Evolutionary conservation across 2,797 vertebrate genomes (phyloP).

Genomic region (Mus spretus): DNA sequence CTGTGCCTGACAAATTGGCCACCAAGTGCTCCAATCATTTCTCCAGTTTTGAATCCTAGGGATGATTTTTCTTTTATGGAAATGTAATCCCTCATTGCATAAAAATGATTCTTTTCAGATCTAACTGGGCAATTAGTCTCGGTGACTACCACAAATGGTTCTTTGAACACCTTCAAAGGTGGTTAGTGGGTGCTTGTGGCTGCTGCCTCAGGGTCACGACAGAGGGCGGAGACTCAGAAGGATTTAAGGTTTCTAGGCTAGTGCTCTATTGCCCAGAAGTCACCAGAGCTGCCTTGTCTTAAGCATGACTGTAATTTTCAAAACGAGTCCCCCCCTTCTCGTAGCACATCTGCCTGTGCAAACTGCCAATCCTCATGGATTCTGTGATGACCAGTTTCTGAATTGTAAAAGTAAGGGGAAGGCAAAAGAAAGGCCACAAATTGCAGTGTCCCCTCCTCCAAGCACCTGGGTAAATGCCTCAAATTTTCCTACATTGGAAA

Average conservation of each 20-base stretch:
- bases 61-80: not conserved
- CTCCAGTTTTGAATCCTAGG: not conserved
- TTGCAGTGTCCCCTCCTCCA: not conserved
- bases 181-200: not conserved
- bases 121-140: conserved; percentile 42
- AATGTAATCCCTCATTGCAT: conserved; percentile 31
- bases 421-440: not conserved
- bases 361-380: not conserved
- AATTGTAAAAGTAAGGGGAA: conserved; percentile 65
- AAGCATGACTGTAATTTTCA: conserved; percentile 58
- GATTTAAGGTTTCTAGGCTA: not conserved
- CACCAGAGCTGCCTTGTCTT: not conserved
- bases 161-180: not conserved
- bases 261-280: not conserved
- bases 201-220: not conserved
- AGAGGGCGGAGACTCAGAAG: not conserved
- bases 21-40: not conserved
- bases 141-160: not conserved
- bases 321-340: conserved; percentile 44
- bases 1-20: not conserved
- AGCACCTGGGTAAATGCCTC: conserved; percentile 36
- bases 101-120: conserved; percentile 38
- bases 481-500: not conserved
- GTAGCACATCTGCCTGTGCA: not conserved
- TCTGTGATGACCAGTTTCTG: conserved; percentile 73